Evolutionary conservation across 1,140 invertebrate species (phyloP), one percentile per base, ranked within the genome.

Genomic region (Lepidotrigona ventralis): DNA sequence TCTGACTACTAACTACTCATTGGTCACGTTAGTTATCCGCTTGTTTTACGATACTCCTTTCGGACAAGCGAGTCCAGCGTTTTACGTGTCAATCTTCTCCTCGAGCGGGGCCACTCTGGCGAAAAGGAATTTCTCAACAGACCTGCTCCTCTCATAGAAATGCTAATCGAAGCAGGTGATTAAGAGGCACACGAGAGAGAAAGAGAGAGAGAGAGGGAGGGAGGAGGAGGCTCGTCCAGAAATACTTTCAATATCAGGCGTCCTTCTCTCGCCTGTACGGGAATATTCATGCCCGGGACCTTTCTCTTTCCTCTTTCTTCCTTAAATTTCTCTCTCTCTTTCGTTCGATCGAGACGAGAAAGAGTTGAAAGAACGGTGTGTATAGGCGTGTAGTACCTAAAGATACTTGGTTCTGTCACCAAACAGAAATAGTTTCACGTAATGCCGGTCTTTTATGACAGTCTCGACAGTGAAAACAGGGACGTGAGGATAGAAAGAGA

Each of bases 361-460:
- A n/a, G 72, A 83, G 64, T 69, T 78, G 78, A 83, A 81, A 77
- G 73, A 73, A 85, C 68, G 33, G 77, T 88, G 83, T 71, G 88
- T 88, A 86, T 85, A 69, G 53, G 56, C 29, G 63, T 56, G 76
- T 39, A 73, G 68, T 80, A 60, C 11, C 23, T 46, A 56, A 56
- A 70, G 74, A 88, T 86, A 88, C 80, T 84, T 46, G 71, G 64
- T 88, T 46, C 39, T 86, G 83, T 86, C 86, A 84, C 78, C 81
- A 68, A 77, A 88, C 81, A 88, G 84, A 88, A 88, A 88, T 88
- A 88, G 86, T 88, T 88, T 88, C 87, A 88, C 87, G 86, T 88
- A 86, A 73, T 26, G 78, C 19, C n/a, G 53, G 77, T 56, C 86
- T 88, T 88, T 88, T 86, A 86, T 84, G 87, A 88, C 86, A 70